Percentiles rank a stretch among this genome's conserved stretches.
Conservation (phyloP, 2,888 invertebrate genomes). For the Papilio protenor region DNA sequence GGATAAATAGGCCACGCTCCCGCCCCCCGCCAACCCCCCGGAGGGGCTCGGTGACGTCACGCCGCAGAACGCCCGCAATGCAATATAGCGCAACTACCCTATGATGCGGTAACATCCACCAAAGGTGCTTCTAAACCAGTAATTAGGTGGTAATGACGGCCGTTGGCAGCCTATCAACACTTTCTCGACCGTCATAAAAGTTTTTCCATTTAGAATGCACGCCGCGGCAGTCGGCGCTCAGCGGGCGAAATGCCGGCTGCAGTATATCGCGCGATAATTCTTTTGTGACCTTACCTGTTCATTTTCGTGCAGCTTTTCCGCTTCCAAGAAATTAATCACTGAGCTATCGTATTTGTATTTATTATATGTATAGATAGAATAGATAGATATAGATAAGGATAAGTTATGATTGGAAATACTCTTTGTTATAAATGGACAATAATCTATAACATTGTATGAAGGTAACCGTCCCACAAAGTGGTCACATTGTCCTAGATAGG, state of each 20-base stretch:
- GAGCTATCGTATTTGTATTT: background rate
- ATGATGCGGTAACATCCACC: slow-evolving; percentile 41
- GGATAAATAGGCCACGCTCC: slow-evolving; percentile 61
- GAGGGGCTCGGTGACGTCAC: slow-evolving; percentile 53
- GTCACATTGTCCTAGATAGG: slow-evolving; percentile 4
- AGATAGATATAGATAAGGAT: too few species aligned
- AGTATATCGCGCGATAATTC: slow-evolving; percentile 3
- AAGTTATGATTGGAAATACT: background rate
- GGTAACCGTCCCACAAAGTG: background rate
- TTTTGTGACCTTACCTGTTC: slow-evolving; percentile 29
- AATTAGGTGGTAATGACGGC: slow-evolving; percentile 39
- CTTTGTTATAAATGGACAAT: background rate
- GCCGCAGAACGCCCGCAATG: slow-evolving; percentile 53
- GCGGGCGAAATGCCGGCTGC: slow-evolving; percentile 4
- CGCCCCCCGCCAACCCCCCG: slow-evolving; percentile 46
- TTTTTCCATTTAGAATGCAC: slow-evolving; percentile 38
- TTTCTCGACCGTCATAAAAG: slow-evolving; percentile 11
- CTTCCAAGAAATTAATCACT: background rate
- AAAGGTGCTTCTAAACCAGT: slow-evolving; percentile 27
- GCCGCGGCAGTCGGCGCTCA: background rate
- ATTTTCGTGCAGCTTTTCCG: slow-evolving; percentile 1
- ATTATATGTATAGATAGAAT: too few species aligned
- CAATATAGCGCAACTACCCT: slow-evolving; percentile 47
- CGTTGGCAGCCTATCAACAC: slow-evolving; percentile 34
- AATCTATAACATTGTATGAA: background rate